These are phyloP conservation scores for Glaucomys volans DNA, from an alignment of 2,113 vertebrate genomes.

Conservation along the genomic window DNA sequence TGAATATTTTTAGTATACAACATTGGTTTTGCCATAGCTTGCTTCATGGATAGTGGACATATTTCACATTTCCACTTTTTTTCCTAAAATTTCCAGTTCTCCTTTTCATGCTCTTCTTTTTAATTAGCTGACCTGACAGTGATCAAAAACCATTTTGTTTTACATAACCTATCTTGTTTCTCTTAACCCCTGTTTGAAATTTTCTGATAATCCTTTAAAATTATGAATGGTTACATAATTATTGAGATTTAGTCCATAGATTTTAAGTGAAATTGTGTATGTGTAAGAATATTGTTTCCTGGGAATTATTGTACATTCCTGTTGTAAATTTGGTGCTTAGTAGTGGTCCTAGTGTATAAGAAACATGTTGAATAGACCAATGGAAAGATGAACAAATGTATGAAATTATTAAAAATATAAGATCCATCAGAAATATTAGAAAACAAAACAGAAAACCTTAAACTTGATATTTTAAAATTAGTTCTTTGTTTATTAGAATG, in stretches of 20 bases:
- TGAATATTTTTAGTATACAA: background rate
- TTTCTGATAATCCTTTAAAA: background rate
- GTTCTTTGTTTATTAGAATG: background rate
- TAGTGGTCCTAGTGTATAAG: background rate
- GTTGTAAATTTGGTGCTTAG: background rate
- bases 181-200: conserved; percentile 19
- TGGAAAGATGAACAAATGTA: background rate
- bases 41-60: background rate
- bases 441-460: background rate
- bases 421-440: background rate
- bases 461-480: background rate
- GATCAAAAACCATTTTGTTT: conserved; percentile 18
- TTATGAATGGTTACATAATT: background rate
- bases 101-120: background rate
- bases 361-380: background rate
- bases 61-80: background rate
- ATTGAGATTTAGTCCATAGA: background rate
- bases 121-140: background rate
- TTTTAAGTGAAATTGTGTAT: background rate
- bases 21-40: background rate
- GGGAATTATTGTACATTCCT: background rate
- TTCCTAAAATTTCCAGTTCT: background rate
- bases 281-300: background rate
- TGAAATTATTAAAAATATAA: background rate
- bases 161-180: background rate